Evolutionary conservation across 2,888 invertebrate genomes (phyloP), one percentile per base, ranked within the genome.

Genomic region (Megalurothrips usitatus): DNA sequence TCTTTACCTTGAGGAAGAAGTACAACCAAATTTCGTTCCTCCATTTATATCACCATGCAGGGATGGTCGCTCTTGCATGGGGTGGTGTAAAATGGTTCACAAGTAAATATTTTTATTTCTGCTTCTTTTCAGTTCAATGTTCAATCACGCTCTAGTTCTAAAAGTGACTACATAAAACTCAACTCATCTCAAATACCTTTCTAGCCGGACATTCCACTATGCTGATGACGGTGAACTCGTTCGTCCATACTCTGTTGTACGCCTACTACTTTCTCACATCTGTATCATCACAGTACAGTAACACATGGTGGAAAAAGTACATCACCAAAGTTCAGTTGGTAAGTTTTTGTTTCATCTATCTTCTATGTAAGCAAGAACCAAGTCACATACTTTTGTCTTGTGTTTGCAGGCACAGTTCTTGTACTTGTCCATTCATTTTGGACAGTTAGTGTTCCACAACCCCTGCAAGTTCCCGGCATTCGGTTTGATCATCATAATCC

Each of bases 1-100:
- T 96, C 88, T 96, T 96, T 86, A 91, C 94, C n/a, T 87, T 96
- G 83, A 89, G 95, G 81, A 96, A 96, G 87, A 95, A 94, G 85
- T 90, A 92, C 83, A 92, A 91, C 82, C 96, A 96, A 88, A 90
- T 96, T 23, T 91, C 94, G 2, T 95, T 96, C 85, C 89, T 96
- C 48, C 96, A 96, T 85, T 91, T 96, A 9, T 96, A 96, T 85
- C 96, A 96, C 86, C 96, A 96, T 86, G 90, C 92, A 0, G 94
- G 94, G 0, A 96, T 96, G 95, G 91, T 93, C 0, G 63, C 91
- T 9, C 89, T 91, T 0, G 88, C 89, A 82, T 95, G 94, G 92
- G 26, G 68, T 9, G 9, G 11, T 26, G 68, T 75, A 11, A 75
- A 75, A 23, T 75, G 68, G 68, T 86, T 87, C 82, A 75, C 68